Evolutionary conservation across 2,113 vertebrate genomes (phyloP).

Genomic region (Patagioenas fasciata): DNA sequence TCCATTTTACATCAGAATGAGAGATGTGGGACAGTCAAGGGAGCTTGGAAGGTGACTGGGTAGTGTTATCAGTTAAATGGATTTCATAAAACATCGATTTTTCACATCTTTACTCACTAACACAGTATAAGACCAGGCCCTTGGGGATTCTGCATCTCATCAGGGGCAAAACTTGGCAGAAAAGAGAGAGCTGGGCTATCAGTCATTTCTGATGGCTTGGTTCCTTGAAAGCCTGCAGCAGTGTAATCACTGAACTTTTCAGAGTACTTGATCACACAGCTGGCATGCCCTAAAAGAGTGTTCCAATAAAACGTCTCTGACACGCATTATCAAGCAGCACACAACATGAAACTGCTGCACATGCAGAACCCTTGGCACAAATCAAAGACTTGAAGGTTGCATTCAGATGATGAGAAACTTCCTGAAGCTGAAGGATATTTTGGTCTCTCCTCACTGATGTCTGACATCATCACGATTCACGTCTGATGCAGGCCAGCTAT

Average conservation of each 20-base stretch:
- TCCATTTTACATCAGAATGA: constrained; percentile 44
- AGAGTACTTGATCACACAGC: not conserved
- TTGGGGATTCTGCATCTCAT: not conserved
- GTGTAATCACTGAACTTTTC: constrained; percentile 26
- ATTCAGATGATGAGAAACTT: not conserved
- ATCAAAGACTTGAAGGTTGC: not conserved
- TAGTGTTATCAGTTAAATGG: constrained; percentile 21
- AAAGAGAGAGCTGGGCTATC: not conserved
- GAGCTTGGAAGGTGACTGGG: constrained; percentile 22
- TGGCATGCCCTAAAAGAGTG: not conserved
- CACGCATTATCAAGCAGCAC: not conserved
- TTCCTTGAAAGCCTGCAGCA: constrained; percentile 8
- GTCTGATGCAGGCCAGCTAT: not conserved
- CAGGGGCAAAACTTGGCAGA: not conserved
- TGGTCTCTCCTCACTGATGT: not conserved
- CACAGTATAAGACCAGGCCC: not conserved
- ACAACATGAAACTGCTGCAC: not conserved
- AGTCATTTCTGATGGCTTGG: not conserved
- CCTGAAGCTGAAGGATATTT: not conserved
- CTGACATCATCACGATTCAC: rapidly evolving
- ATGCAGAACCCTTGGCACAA: not conserved
- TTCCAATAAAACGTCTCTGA: not conserved
- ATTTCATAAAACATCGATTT: constrained; percentile 25
- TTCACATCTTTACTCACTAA: constrained; percentile 27
- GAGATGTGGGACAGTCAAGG: not conserved